Evolutionary conservation across 2,888 invertebrate species (phyloP).

Genomic region (Synanthedon vespiformis): DNA sequence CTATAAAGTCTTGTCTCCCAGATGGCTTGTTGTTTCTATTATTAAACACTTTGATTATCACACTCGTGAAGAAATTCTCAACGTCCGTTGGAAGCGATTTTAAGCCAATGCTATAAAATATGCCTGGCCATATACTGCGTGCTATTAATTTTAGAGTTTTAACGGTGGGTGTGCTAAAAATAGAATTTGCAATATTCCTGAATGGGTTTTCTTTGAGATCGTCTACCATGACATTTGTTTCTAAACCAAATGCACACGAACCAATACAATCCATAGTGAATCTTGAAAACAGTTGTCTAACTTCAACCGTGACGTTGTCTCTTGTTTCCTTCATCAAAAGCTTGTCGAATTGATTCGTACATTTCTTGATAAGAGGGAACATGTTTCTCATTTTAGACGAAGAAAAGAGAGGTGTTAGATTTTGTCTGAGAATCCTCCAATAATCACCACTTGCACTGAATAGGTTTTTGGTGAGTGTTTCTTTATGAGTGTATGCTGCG

Average conservation of each 20-base stretch:
- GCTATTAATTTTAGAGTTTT: constrained; percentile 1
- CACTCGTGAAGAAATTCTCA: not conserved
- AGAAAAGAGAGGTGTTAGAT: constrained; percentile 5
- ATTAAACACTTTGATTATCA: constrained; percentile 4
- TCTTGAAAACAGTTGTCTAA: not conserved
- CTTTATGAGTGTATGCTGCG: not conserved
- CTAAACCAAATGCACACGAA: constrained; percentile 7
- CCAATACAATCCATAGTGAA: constrained; percentile 8
- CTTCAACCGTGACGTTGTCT: not conserved
- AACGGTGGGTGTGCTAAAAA: constrained; percentile 1
- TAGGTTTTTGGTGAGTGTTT: not conserved
- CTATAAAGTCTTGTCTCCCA: constrained; percentile 8
- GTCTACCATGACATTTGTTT: constrained; percentile 6
- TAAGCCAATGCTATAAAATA: constrained; percentile 4
- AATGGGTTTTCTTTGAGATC: constrained; percentile 4
- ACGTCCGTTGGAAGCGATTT: not conserved
- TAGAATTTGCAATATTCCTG: constrained; percentile 1
- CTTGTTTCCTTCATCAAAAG: constrained; percentile 1
- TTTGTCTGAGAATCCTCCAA: constrained; percentile 5
- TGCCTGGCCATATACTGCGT: constrained; percentile 6
- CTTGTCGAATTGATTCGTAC: not conserved
- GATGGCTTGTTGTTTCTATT: constrained; percentile 5
- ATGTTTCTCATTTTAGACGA: constrained; percentile 7
- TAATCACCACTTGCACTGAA: constrained; percentile 2
- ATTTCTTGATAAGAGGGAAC: constrained; percentile 3